Evolutionary conservation across 2,113 vertebrate species (phyloP), one percentile per base, ranked within the genome.

Genomic region (Leptobrachium leishanense): DNA sequence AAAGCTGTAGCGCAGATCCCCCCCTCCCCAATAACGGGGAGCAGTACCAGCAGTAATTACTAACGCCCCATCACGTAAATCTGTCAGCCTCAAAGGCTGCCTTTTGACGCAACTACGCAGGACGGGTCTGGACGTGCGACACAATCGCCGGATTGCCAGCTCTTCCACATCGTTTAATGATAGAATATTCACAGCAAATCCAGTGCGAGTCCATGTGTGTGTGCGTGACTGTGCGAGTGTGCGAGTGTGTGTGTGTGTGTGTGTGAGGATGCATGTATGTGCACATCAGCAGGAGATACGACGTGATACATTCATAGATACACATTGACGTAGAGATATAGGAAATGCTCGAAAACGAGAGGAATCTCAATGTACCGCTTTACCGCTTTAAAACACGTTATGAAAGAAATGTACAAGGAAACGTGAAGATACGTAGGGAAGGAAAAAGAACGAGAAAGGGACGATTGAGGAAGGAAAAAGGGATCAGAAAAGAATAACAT

Each of bases 1-100:
- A 82, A 77, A 88, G 89, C 81, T 85, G 87, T 83, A 90, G 89
- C 90, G 92, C 92, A 89, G 94, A 91, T 89, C 88, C 88, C 84
- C 85, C 77, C 71, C 69, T 86, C 74, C 82, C 81, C 80, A 80
- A 82, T 65, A 85, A 68, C 72, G 82, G 75, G 74, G 81, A 89
- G 86, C 43, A 83, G 86, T 89, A 87, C 79, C 85, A 88, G 85
- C 85, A 85, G 86, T 85, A 88, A 91, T 94, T 91, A 88, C 86
- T 85, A 84, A 88, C 84, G 85, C 88, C 85, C 86, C 76, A 84
- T 87, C 90, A 92, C 85, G 85, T 83, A 88, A 90, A 89, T 83
- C 88, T 70, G 72, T 68, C 87, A 85, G 85, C 75, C 69, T 83
- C 86, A 82, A 59, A 40, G 77, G 78, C 84, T 85, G 43, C 81